Evolutionary conservation across 2,888 invertebrate genomes (phyloP).

Genomic region (Pimpla rufipes): DNA sequence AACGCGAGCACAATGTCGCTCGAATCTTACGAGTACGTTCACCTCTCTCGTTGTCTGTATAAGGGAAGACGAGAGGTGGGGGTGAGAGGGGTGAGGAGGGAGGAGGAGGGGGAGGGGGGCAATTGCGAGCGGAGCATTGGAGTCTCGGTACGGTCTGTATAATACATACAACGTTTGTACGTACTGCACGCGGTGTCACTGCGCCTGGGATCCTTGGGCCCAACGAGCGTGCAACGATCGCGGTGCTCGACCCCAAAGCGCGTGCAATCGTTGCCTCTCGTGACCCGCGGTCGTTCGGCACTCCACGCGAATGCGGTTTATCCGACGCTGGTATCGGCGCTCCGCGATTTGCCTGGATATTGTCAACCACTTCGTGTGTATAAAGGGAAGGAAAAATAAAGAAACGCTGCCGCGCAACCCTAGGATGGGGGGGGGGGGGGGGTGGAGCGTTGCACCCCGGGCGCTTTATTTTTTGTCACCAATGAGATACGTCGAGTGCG

Average conservation of each 20-base stretch:
- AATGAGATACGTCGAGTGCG: background rate
- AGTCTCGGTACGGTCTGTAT: constrained; percentile 42
- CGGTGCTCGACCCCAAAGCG: constrained; percentile 49
- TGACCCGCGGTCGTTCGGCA: constrained; percentile 53
- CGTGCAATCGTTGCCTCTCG: constrained; percentile 42
- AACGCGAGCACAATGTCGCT: constrained; percentile 71
- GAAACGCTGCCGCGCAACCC: too few relatives aligned
- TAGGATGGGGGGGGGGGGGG: background rate
- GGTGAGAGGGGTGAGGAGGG: background rate
- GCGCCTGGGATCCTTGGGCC: constrained; percentile 24
- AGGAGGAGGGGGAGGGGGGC: constrained; percentile 59
- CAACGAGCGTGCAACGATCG: constrained; percentile 39
- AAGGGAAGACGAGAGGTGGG: background rate
- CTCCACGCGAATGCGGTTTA: constrained; percentile 51
- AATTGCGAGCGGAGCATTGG: constrained; percentile 64
- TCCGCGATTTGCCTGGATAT: background rate
- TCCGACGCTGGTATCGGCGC: constrained; percentile 26
- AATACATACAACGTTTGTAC: constrained; percentile 6
- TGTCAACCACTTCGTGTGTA: background rate
- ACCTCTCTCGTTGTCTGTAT: constrained; percentile 77
- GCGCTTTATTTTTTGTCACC: background rate
- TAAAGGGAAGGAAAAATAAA: background rate
- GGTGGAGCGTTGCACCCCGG: background rate
- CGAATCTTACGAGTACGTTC: constrained; percentile 79
- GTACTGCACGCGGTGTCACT: constrained; percentile 36